These are phyloP conservation scores for Fragum whitleyi DNA, from an alignment of 2,888 invertebrate species.

Conservation along the genomic window DNA sequence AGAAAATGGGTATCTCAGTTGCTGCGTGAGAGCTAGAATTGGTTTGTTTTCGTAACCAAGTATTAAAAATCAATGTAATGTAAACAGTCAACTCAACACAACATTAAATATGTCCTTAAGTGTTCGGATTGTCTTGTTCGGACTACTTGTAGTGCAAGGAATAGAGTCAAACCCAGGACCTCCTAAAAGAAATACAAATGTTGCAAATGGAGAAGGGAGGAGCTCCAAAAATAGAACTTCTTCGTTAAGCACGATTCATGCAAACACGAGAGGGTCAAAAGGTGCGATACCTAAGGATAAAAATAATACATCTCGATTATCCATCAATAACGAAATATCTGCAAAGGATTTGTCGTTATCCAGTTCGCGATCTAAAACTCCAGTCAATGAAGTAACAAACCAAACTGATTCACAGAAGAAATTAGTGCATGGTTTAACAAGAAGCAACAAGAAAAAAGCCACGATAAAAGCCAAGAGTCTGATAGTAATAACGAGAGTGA, in stretches of 20 bases:
- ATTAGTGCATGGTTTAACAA: neutral
- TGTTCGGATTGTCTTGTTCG: no score
- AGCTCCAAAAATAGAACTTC: neutral
- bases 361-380: neutral
- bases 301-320: neutral
- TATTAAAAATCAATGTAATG: no score
- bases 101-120: no score
- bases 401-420: neutral
- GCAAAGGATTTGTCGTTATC: neutral
- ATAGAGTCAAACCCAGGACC: neutral
- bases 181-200: neutral
- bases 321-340: neutral
- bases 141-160: no score
- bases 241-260: no score
- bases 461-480: neutral
- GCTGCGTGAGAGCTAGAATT: no score
- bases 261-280: no score
- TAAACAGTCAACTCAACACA: no score
- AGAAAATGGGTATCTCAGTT: no score
- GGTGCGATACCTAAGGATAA: neutral
- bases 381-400: neutral
- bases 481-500: no score
- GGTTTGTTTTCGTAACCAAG: no score
- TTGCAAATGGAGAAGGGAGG: neutral
- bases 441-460: neutral